These are phyloP conservation scores for Phlogophora meticulosa DNA, from an alignment of 2,888 invertebrate species.

Conservation along the genomic window DNA sequence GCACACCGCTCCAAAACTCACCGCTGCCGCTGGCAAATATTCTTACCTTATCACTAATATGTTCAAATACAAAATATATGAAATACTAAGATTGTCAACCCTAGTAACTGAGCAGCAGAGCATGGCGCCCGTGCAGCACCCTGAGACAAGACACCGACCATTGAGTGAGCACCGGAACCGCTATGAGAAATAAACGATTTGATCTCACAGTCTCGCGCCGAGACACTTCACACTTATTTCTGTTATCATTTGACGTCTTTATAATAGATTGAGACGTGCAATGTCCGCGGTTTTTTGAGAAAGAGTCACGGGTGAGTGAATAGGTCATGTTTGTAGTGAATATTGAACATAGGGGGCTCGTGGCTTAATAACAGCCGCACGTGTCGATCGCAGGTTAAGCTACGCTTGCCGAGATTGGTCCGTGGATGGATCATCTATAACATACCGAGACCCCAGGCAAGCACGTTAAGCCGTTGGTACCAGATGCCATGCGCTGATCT, in stretches of 20 bases:
- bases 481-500: too few relatives aligned
- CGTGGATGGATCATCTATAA: too few relatives aligned
- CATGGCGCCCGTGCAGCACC: conserved; percentile 18
- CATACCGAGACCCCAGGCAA: too few relatives aligned
- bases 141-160: conserved; percentile 1
- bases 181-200: conserved; percentile 41
- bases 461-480: too few relatives aligned
- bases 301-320: neutral
- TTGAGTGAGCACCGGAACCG: conserved; percentile 28
- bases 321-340: neutral
- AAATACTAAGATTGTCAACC: conserved; percentile 1
- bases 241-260: neutral
- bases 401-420: too few relatives aligned
- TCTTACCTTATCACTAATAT: neutral
- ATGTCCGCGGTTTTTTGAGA: neutral
- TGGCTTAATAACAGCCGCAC: too few relatives aligned
- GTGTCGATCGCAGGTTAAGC: too few relatives aligned
- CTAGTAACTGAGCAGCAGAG: conserved; percentile 14
- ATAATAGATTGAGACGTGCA: neutral
- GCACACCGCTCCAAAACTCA: too few relatives aligned
- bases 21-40: neutral
- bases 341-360: too few relatives aligned
- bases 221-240: conserved; percentile 4
- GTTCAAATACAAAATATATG: neutral
- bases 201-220: conserved; percentile 1